A percentile compares a stretch with the other conserved stretches of the same genome.
These are phyloP conservation scores for Pachypanchax playfairii DNA, from an alignment of 2,113 vertebrate species.

Conservation along the genomic window DNA sequence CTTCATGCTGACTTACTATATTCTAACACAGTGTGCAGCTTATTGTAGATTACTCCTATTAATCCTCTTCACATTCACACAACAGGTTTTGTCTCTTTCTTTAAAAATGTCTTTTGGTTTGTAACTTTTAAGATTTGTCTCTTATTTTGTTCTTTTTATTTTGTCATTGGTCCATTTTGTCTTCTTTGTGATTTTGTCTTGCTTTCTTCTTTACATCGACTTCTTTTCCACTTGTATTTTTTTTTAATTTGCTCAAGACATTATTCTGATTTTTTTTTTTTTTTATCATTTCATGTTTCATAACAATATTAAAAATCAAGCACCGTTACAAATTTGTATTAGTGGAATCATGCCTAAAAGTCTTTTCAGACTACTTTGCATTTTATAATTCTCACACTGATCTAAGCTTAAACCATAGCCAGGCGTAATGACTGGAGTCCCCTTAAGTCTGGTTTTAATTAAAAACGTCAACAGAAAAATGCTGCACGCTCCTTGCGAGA, in stretches of 20 bases:
- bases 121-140: constrained; percentile 17
- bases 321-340: constrained; percentile 8
- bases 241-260: constrained; percentile 12
- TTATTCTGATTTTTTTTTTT: background rate
- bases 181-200: background rate
- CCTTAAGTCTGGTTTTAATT: background rate
- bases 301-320: constrained; percentile 18
- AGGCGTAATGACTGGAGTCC: background rate
- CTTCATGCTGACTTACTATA: background rate
- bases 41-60: background rate
- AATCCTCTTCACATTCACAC: background rate
- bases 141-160: background rate
- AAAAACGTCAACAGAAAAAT: background rate
- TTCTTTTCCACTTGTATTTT: background rate
- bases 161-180: background rate
- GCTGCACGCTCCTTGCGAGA: too few relatives aligned
- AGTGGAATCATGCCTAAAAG: background rate
- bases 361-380: constrained; percentile 5
- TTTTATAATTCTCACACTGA: background rate
- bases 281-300: background rate
- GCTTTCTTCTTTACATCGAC: background rate
- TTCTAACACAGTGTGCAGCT: background rate
- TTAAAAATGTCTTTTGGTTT: constrained; percentile 15
- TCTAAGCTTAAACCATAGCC: background rate
- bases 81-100: background rate